Evolutionary conservation across 2,113 vertebrate species (phyloP).

Genomic region (Aphelocoma coerulescens): DNA sequence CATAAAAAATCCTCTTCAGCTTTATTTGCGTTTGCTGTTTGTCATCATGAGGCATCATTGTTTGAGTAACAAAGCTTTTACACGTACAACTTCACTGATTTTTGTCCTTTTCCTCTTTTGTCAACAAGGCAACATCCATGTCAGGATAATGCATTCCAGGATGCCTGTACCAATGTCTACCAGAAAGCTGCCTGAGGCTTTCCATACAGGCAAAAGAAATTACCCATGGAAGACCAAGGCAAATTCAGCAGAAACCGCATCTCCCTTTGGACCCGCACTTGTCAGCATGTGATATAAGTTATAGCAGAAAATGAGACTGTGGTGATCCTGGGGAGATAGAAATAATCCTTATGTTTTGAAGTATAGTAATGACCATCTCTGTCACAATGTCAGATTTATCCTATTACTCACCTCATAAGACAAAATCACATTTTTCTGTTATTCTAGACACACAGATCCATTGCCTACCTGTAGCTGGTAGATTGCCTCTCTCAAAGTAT

Average conservation of each 20-base stretch:
- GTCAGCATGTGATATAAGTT: not conserved
- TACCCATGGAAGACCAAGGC: not conserved
- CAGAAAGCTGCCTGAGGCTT: not conserved
- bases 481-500: not conserved
- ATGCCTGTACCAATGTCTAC: not conserved
- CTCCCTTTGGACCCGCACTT: not conserved
- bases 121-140: not conserved
- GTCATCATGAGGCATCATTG: not conserved
- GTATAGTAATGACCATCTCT: not conserved
- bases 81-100: not conserved
- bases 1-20: not conserved
- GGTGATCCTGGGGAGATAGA: not conserved
- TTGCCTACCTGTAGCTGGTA: not conserved
- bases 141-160: not conserved
- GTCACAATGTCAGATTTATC: not conserved
- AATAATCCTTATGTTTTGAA: not conserved
- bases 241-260: not conserved
- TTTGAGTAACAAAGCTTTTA: not conserved
- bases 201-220: not conserved
- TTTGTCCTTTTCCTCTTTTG: conserved; percentile 34
- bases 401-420: not conserved
- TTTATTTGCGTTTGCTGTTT: conserved; percentile 10
- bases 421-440: not conserved
- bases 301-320: not conserved
- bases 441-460: not conserved